Conservation (phyloP, 2,888 invertebrate species). For the Eretmocerus hayati region DNA sequence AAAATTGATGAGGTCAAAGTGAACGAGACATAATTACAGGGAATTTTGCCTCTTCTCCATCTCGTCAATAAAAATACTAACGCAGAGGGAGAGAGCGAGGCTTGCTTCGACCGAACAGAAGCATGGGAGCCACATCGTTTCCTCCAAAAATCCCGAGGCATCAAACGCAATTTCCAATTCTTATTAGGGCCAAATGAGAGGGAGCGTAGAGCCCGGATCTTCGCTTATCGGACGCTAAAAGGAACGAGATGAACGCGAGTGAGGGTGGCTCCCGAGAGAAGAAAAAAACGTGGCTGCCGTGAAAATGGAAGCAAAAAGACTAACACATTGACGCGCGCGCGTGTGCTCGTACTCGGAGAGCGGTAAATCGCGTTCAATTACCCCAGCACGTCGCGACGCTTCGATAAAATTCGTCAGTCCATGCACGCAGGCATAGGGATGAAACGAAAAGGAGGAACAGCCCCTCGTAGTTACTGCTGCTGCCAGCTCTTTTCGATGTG, state of each 20-base stretch:
- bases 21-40: too few species aligned
- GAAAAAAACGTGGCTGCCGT: slow-evolving; percentile 17
- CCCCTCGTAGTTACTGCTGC: background rate
- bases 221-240: slow-evolving; percentile 5
- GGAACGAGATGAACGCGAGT: background rate
- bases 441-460: slow-evolving; percentile 9
- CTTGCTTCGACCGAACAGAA: too few species aligned
- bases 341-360: background rate
- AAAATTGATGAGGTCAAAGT: too few species aligned
- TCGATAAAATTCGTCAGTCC: slow-evolving; percentile 21
- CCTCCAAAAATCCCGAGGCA: slow-evolving; percentile 21
- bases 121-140: slow-evolving; percentile 17
- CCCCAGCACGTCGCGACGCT: slow-evolving; percentile 10
- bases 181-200: slow-evolving; percentile 20
- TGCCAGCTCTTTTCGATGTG: slow-evolving; percentile 1
- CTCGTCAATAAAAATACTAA: too few species aligned
- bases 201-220: slow-evolving; percentile 8
- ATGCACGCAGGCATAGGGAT: slow-evolving; percentile 6
- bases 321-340: background rate
- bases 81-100: too few species aligned
- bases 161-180: slow-evolving; percentile 24
- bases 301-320: slow-evolving; percentile 16
- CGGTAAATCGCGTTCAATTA: slow-evolving; percentile 18
- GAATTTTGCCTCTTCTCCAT: too few species aligned
- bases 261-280: slow-evolving; percentile 13